Base-by-base conservation (phyloP, 2,888 invertebrate species). In the Volucella inanis region DNA sequence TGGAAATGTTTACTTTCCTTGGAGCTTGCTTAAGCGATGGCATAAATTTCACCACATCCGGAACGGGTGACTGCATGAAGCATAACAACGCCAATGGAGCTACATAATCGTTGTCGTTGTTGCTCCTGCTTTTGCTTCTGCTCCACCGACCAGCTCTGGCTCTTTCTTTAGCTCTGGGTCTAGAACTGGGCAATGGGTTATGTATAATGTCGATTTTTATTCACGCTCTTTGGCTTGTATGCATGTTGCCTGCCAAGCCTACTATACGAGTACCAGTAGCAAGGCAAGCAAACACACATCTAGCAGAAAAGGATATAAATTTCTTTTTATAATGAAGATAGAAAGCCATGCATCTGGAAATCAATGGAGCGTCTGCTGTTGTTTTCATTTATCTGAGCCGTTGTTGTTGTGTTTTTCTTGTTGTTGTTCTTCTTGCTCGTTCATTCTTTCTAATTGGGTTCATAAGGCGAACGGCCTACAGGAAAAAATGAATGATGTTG, bases 1-100 rank as follows among this genome's bases (percentile, higher is more conserved):
- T 62, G 77, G 70, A 62, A 62, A 77, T 77, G 77, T 77, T 68
- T 70, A 47, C 54, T 62, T 70, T 77, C 77, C 77, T 62, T 77
- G 47, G 41, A 77, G 77, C 77, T 77, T 77, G 77, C 61, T 62
- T 70, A 77, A 77, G 68, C 41, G 61, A 77, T 77, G 68, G 54
- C 68, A 77, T 70, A 77, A 77, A 77, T 77, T 77, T 62, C n/a
- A 62, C 61, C 62, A 62, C 61, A 68, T 47, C 70, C 70, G 6
- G 45, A 31, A 38, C 64, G 55, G 55, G n/a, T 45, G 64, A 57
- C 41, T 68, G 47, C 54, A 52, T 62, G 62, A 15, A 39, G 43
- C 15, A 61, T 15, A 57, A 38, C 45, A 68, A 47, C 45, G 64
- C 3, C 43, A 22, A 22, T 22, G 22, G 31, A 6, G 6, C 62